Evolutionary conservation across 2,888 invertebrate species (phyloP).

Genomic region (Troglohyphantes excavatus): DNA sequence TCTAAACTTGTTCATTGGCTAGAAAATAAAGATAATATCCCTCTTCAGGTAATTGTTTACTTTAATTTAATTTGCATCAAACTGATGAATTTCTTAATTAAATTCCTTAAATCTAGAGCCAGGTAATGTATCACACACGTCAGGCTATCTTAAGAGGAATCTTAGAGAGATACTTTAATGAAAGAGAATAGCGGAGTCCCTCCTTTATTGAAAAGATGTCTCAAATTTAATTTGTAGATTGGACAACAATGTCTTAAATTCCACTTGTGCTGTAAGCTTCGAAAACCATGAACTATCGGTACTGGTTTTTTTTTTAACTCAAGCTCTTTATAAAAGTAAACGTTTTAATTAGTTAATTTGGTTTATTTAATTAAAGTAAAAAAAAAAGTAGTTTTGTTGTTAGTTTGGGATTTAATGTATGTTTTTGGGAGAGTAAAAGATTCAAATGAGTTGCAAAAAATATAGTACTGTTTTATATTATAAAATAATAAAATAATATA

Average conservation of each 20-base stretch:
- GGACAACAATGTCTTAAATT: constrained; percentile 25
- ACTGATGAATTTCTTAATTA: constrained; percentile 58
- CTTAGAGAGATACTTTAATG: constrained; percentile 42
- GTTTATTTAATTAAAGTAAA: no score
- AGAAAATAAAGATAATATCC: constrained; percentile 5
- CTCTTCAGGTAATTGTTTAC: constrained; percentile 35
- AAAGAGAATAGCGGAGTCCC: constrained; percentile 30
- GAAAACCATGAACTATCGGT: background rate
- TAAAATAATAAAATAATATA: no score
- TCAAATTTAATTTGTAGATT: constrained; percentile 40
- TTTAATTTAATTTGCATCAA: constrained; percentile 55
- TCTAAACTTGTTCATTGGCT: background rate
- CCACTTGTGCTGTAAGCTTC: background rate
- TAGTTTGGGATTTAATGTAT: no score
- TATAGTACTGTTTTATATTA: no score
- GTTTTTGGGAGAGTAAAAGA: no score
- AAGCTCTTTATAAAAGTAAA: no score
- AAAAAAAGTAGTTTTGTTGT: no score
- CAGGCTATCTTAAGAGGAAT: constrained; percentile 25
- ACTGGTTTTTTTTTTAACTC: background rate
- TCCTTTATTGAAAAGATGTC: constrained; percentile 49
- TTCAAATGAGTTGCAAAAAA: no score
- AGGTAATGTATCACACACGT: constrained; percentile 36
- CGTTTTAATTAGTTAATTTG: no score
- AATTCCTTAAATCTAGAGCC: constrained; percentile 52